Percentiles rank a stretch among this genome's conserved stretches.
Evolutionary conservation across 1,140 invertebrate species (phyloP).

Genomic region (Ganaspis sp.): DNA sequence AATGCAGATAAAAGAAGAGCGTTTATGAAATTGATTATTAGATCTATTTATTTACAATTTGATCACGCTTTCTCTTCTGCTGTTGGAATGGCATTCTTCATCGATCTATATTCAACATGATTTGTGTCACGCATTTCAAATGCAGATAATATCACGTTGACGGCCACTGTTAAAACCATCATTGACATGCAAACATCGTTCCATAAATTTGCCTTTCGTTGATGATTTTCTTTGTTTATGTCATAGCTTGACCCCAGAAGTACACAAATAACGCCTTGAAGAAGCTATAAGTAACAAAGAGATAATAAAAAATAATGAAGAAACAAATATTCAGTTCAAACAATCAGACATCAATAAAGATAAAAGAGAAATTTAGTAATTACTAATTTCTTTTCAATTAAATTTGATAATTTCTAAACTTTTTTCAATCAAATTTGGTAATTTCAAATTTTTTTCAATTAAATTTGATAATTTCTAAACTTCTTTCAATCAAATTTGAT

Average conservation of each 20-base stretch:
- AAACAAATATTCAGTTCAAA: conserved; percentile 32
- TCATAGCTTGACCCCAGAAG: conserved; percentile 79
- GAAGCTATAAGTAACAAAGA: conserved; percentile 70
- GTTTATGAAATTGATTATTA: conserved; percentile 27
- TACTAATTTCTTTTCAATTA: no score
- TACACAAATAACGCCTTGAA: conserved; percentile 79
- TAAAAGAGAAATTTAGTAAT: no score
- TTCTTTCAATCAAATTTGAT: no score
- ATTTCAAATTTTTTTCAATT: no score
- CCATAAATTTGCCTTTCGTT: conserved; percentile 78
- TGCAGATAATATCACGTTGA: conserved; percentile 79
- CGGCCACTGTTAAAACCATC: conserved; percentile 79
- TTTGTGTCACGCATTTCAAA: conserved; percentile 76
- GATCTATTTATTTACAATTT: background rate
- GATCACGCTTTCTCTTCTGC: conserved; percentile 31
- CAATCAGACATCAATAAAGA: no score
- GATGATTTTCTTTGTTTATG: conserved; percentile 80
- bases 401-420: no score
- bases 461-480: no score
- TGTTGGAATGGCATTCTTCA: background rate
- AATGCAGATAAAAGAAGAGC: conserved; percentile 20
- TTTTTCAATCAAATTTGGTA: no score
- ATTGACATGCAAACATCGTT: conserved; percentile 80
- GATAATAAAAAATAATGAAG: no score
- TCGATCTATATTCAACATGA: conserved; percentile 36